These are phyloP conservation scores for Nezara viridula DNA, from an alignment of 2,888 invertebrate genomes.

Conservation along the genomic window DNA sequence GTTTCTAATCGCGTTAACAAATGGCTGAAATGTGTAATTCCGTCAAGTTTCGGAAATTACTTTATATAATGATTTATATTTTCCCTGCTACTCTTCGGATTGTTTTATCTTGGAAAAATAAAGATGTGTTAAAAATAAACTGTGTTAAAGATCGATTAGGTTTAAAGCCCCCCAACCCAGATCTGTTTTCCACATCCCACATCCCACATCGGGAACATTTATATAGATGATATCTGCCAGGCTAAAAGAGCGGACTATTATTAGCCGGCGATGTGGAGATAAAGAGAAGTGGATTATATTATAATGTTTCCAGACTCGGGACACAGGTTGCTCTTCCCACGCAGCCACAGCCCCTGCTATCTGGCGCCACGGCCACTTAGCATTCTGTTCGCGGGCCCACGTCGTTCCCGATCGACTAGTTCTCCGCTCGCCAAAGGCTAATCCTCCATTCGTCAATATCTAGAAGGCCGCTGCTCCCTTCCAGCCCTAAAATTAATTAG, in stretches of 20 bases:
- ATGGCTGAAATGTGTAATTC: too few species aligned
- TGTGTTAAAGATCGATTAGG: neutral
- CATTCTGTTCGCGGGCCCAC: slow-evolving; percentile 6
- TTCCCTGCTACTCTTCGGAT: too few species aligned
- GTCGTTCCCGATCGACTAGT: neutral
- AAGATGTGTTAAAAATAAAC: too few species aligned
- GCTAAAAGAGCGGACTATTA: neutral
- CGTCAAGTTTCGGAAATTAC: too few species aligned
- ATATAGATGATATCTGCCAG: neutral
- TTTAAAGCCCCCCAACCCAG: neutral
- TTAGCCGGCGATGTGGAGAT: neutral
- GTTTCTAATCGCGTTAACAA: too few species aligned
- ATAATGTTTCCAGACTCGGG: neutral
- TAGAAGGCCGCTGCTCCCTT: neutral
- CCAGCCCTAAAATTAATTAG: neutral
- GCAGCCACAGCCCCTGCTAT: neutral
- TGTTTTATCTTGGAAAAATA: too few species aligned
- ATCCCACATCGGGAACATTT: too few species aligned
- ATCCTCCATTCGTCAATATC: neutral
- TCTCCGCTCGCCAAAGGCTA: neutral
- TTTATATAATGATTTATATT: too few species aligned
- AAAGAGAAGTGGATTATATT: neutral
- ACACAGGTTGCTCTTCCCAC: neutral
- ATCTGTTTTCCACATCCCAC: neutral
- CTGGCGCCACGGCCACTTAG: neutral